Evolutionary conservation across 2,113 vertebrate genomes (phyloP).

Genomic region (Sakesphorus luctuosus): DNA sequence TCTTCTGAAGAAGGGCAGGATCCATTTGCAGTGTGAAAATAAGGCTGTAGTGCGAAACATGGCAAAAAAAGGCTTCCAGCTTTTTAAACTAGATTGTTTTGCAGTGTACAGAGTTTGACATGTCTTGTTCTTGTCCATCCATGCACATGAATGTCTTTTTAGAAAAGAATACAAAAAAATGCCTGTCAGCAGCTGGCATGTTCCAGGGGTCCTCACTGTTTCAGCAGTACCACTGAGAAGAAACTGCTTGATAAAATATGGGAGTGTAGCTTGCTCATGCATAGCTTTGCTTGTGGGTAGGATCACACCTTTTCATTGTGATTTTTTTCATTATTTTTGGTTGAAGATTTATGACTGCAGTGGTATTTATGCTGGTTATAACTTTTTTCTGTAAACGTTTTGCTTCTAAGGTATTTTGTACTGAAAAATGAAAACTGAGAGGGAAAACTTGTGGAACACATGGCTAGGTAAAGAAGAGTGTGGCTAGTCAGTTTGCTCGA

Average conservation of each 20-base stretch:
- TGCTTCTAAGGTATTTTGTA: background rate
- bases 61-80: background rate
- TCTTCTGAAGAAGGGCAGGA: background rate
- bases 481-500: background rate
- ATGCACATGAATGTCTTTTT: background rate
- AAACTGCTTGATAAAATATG: background rate
- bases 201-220: background rate
- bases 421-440: background rate
- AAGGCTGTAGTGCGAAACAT: background rate
- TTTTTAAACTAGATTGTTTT: background rate
- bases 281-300: background rate
- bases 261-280: background rate
- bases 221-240: background rate
- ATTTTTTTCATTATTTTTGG: background rate
- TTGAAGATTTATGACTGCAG: background rate
- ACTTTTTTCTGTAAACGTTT: background rate
- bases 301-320: background rate
- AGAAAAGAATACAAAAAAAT: background rate
- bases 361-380: background rate
- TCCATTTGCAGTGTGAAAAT: rapidly evolving
- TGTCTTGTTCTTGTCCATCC: background rate
- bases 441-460: background rate
- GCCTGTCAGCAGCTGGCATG: background rate
- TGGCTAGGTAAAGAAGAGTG: background rate
- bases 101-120: background rate